Conservation (phyloP, 2,888 invertebrate species). For the Blastobasis adustella region DNA sequence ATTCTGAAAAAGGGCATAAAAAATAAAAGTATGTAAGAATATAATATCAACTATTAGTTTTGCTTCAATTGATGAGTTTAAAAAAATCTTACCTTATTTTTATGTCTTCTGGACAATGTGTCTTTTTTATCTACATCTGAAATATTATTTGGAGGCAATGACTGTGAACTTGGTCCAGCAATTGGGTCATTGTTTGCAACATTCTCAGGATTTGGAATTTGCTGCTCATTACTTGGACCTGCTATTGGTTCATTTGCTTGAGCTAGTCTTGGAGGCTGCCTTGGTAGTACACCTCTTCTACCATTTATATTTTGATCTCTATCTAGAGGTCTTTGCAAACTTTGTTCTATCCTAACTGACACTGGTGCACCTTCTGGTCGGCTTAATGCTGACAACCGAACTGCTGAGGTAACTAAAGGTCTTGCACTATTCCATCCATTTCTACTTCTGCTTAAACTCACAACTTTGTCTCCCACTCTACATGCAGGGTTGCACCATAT, state of each 20-base stretch:
- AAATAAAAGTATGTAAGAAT: not conserved
- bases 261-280: constrained; percentile 36
- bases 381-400: constrained; percentile 54
- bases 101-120: constrained; percentile 47
- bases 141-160: constrained; percentile 28
- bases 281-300: constrained; percentile 74
- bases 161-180: constrained; percentile 36
- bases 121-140: constrained; percentile 49
- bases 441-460: constrained; percentile 80
- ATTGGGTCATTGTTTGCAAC: constrained; percentile 24
- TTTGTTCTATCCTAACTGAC: constrained; percentile 64
- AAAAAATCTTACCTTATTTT: constrained; percentile 39
- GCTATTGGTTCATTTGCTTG: constrained; percentile 51
- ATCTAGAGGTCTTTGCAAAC: constrained; percentile 69
- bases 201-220: constrained; percentile 23
- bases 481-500: constrained; percentile 97
- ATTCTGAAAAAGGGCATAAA: constrained; percentile 45
- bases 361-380: constrained; percentile 63
- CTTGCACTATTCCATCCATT: constrained; percentile 69
- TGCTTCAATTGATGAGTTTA: not conserved
- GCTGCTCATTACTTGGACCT: constrained; percentile 59
- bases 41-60: not conserved
- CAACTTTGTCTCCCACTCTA: constrained; percentile 82
- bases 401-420: constrained; percentile 72
- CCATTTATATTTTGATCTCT: constrained; percentile 85